A percentile compares a stretch with the other conserved stretches of the same genome.
phyloP scores from a whole-genome alignment of 2,113 vertebrate species.

The Neotoma lepida region DNA sequence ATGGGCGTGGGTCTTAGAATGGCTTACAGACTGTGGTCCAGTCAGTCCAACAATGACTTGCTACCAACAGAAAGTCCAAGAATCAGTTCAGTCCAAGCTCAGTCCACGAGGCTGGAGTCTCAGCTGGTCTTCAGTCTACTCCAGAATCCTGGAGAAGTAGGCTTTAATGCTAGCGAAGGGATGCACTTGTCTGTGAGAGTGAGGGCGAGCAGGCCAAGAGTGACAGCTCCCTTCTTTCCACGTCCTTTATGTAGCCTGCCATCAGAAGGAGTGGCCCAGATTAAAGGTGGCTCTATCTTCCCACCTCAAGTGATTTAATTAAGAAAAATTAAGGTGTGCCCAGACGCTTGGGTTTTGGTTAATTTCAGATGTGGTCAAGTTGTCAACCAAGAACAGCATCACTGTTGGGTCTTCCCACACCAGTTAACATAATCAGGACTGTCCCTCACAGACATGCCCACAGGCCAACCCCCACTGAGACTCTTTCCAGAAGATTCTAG shows the following conservation, averaged over 20 bases:
- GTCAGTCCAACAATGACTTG: neutral
- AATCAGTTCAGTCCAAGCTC: neutral
- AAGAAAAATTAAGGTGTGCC: neutral
- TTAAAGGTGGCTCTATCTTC: neutral
- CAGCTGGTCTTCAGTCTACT: neutral
- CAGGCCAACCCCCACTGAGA: neutral
- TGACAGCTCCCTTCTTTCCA: neutral
- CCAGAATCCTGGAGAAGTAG: neutral
- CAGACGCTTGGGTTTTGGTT: neutral
- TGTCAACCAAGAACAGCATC: neutral
- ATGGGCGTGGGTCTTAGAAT: neutral
- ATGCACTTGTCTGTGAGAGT: too few relatives aligned
- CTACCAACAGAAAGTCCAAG: neutral
- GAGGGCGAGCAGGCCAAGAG: neutral
- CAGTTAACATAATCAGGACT: too few relatives aligned
- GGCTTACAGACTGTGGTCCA: neutral
- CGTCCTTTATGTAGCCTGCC: too few relatives aligned
- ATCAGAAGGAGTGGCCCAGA: neutral
- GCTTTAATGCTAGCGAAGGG: neutral
- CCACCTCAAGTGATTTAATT: neutral
- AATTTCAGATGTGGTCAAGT: neutral
- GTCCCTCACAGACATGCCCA: neutral
- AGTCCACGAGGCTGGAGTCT: neutral
- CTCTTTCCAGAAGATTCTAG: neutral
- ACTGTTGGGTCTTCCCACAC: neutral